Percentiles rank a stretch among this genome's conserved stretches.
These are phyloP conservation scores for Chascanopsetta lugubris DNA, from an alignment of 2,113 vertebrate genomes.

Conservation along the genomic window DNA sequence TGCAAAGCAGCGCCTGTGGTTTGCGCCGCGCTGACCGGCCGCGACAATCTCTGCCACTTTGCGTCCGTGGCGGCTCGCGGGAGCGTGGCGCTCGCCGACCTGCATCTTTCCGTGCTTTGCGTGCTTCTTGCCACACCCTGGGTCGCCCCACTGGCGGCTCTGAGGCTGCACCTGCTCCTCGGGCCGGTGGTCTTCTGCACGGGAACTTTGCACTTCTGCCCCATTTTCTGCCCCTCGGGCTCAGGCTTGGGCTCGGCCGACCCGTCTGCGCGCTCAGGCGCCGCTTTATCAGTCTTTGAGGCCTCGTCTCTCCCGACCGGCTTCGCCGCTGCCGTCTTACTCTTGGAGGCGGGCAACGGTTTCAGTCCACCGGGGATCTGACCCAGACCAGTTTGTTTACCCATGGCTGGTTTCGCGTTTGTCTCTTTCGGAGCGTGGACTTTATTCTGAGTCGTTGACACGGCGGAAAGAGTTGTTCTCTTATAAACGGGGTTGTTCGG, in stretches of 20 bases:
- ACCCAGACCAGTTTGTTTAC: constrained; percentile 7
- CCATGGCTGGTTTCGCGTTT: constrained; percentile 7
- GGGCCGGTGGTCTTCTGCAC: rapidly evolving
- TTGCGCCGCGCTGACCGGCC: neutral
- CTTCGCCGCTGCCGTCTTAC: constrained; percentile 11
- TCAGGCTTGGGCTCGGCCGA: neutral
- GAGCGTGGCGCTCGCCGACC: neutral
- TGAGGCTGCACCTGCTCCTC: neutral
- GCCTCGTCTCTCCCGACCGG: neutral
- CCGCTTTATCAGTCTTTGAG: neutral
- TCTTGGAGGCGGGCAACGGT: neutral
- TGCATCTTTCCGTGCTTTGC: neutral
- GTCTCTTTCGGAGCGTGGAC: constrained; percentile 2
- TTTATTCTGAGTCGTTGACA: constrained; percentile 1
- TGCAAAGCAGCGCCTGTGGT: constrained; percentile 31
- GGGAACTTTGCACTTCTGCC: neutral
- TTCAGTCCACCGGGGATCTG: constrained; percentile 8
- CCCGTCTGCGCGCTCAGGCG: neutral
- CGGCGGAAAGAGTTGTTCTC: neutral
- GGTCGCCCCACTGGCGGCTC: neutral
- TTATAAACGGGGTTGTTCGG: neutral
- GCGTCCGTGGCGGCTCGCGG: neutral
- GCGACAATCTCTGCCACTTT: constrained; percentile 35
- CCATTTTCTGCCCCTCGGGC: neutral
- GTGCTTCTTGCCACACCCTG: neutral